Conservation (phyloP, 1,140 invertebrate genomes). For the Aphelinus atriplicis region DNA sequence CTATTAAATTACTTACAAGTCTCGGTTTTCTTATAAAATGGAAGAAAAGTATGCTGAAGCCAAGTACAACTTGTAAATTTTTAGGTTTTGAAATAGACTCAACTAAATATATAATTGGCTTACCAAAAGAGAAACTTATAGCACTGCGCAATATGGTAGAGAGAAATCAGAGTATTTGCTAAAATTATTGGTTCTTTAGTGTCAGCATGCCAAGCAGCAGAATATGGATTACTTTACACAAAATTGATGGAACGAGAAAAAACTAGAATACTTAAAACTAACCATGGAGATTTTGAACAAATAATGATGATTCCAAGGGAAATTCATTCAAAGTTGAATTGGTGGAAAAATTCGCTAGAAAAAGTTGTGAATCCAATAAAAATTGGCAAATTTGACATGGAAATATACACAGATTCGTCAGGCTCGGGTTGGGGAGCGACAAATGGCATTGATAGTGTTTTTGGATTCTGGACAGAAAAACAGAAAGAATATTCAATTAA, state of each 20-base stretch:
- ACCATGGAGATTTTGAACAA: conserved; percentile 29
- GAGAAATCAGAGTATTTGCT: conserved; percentile 3
- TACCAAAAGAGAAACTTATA: conserved; percentile 29
- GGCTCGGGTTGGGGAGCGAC: conserved; percentile 34
- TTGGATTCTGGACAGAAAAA: conserved; percentile 28
- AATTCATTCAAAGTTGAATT: conserved; percentile 21
- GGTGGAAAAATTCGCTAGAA: conserved; percentile 30
- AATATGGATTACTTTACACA: conserved; percentile 1
- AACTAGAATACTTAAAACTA: neutral
- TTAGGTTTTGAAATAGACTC: conserved; percentile 36
- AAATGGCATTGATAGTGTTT: conserved; percentile 3
- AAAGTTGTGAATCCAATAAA: conserved; percentile 22
- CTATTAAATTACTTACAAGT: conserved; percentile 15
- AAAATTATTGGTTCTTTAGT: neutral
- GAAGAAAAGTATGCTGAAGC: conserved; percentile 20
- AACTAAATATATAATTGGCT: conserved; percentile 10
- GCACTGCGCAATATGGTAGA: too few species aligned
- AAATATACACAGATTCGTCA: conserved; percentile 37
- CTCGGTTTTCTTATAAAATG: conserved; percentile 37
- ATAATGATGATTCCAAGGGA: conserved; percentile 31
- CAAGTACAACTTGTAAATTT: conserved; percentile 18
- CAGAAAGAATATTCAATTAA: conserved; percentile 49
- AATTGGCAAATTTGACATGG: conserved; percentile 2
- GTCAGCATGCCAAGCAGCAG: neutral
- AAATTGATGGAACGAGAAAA: conserved; percentile 11